Conservation (phyloP, 2,113 vertebrate species). For the Myrmecobius fasciatus region DNA sequence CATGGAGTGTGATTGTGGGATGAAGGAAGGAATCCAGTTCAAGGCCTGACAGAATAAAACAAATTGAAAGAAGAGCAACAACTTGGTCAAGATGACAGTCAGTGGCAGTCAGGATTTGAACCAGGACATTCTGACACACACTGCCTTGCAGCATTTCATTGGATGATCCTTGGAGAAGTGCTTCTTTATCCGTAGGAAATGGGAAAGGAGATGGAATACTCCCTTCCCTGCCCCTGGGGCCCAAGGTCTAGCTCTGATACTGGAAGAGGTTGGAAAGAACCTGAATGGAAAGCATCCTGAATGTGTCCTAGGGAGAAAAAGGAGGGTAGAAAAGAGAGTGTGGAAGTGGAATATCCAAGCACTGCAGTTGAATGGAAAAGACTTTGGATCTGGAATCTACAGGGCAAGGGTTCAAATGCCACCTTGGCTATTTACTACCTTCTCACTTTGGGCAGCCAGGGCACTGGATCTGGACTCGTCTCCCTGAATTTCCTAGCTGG, state of each 20-base stretch:
- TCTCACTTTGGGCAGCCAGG: too few relatives aligned
- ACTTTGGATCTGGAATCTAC: too few relatives aligned
- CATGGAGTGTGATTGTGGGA: background rate
- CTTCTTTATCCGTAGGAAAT: background rate
- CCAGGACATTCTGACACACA: background rate
- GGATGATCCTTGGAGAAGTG: background rate
- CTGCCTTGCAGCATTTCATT: background rate
- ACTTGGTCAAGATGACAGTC: background rate
- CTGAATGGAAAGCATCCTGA: too few relatives aligned
- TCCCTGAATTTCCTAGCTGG: too few relatives aligned
- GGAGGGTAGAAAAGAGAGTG: too few relatives aligned
- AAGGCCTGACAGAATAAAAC: background rate
- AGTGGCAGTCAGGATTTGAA: background rate
- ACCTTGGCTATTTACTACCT: too few relatives aligned
- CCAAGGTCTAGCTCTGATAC: background rate
- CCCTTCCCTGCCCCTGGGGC: background rate
- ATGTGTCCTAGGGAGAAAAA: too few relatives aligned
- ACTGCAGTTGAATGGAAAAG: too few relatives aligned
- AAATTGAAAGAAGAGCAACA: background rate
- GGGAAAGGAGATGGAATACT: background rate
- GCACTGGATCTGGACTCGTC: too few relatives aligned
- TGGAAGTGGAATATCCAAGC: too few relatives aligned
- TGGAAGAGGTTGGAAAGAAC: too few relatives aligned
- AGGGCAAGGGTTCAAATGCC: too few relatives aligned
- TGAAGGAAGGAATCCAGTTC: background rate